Evolutionary conservation across 2,888 invertebrate genomes (phyloP).

Genomic region (Ecliptopera silaceata): DNA sequence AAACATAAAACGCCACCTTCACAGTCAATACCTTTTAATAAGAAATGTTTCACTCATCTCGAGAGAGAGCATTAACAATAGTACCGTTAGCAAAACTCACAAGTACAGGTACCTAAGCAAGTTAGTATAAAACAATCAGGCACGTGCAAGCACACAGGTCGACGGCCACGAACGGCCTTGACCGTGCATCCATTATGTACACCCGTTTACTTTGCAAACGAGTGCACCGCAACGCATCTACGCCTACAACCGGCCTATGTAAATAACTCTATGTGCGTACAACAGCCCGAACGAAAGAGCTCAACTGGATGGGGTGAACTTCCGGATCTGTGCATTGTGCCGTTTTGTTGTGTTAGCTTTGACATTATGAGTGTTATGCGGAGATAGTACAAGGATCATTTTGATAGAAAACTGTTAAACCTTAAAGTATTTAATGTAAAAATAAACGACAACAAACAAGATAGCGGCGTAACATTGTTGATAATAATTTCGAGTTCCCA

Average conservation of each 20-base stretch:
- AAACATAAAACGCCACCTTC: background rate
- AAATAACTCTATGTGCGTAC: slow-evolving; percentile 39
- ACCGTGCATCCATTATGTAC: slow-evolving; percentile 79
- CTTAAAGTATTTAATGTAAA: too few relatives aligned
- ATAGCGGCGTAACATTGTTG: background rate
- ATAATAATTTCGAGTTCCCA: slow-evolving; percentile 1
- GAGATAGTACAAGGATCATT: background rate
- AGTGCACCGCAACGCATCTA: slow-evolving; percentile 72
- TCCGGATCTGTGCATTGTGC: background rate
- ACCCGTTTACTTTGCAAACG: slow-evolving; percentile 76
- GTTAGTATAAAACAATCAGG: slow-evolving; percentile 66
- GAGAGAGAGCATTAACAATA: slow-evolving; percentile 14
- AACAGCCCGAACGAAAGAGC: slow-evolving; percentile 45
- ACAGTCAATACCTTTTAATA: slow-evolving; percentile 3
- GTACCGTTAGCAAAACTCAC: slow-evolving; percentile 27
- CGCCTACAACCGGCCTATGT: slow-evolving; percentile 49
- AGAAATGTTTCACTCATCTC: slow-evolving; percentile 6
- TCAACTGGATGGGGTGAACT: slow-evolving; percentile 28
- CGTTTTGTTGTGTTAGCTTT: background rate
- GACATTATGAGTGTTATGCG: background rate
- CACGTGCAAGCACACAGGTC: slow-evolving; percentile 68
- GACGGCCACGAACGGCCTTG: slow-evolving; percentile 71
- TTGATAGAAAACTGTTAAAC: background rate
- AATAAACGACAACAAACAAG: background rate
- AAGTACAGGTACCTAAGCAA: slow-evolving; percentile 27